A percentile compares a stretch with the other conserved stretches of the same genome.
phyloP scores from a whole-genome alignment of 2,113 vertebrate genomes.

The Pterophyllum scalare region DNA sequence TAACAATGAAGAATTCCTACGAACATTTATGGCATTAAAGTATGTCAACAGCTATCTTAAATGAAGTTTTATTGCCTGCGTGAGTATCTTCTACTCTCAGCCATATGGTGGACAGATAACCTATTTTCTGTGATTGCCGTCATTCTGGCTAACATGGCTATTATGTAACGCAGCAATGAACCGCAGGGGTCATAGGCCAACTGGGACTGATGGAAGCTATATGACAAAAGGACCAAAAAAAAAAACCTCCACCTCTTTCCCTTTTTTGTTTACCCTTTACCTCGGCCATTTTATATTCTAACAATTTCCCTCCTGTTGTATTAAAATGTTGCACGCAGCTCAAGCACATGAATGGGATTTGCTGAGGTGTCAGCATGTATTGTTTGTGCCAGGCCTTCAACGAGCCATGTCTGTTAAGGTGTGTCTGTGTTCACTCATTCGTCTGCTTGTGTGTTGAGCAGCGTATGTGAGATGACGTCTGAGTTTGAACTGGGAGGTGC shows the following conservation, averaged over 20 bases:
- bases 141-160: conserved; percentile 14
- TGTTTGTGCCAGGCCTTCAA: conserved; percentile 5
- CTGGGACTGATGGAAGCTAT: conserved; percentile 7
- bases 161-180: conserved; percentile 39
- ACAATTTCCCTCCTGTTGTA: conserved; percentile 12
- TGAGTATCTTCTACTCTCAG: conserved; percentile 9
- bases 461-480: conserved; percentile 50
- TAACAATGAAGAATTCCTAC: background rate
- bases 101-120: conserved; percentile 21
- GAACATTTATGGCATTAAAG: conserved; percentile 8
- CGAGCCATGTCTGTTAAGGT: conserved; percentile 39
- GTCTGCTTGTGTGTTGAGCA: conserved; percentile 38
- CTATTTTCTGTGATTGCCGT: conserved; percentile 30
- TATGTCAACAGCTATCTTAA: background rate
- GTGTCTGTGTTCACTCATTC: conserved; percentile 57
- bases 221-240: background rate
- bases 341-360: conserved; percentile 29
- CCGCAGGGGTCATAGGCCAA: conserved; percentile 16
- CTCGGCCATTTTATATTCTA: conserved; percentile 13
- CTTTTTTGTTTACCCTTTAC: background rate
- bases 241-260: background rate
- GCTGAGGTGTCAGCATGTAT: conserved; percentile 21
- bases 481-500: conserved; percentile 64
- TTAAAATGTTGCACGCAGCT: conserved; percentile 1
- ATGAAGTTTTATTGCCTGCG: conserved; percentile 11